Evolutionary conservation across 1,140 invertebrate genomes (phyloP), one percentile per base, ranked within the genome.

Genomic region (Neelides sp.): DNA sequence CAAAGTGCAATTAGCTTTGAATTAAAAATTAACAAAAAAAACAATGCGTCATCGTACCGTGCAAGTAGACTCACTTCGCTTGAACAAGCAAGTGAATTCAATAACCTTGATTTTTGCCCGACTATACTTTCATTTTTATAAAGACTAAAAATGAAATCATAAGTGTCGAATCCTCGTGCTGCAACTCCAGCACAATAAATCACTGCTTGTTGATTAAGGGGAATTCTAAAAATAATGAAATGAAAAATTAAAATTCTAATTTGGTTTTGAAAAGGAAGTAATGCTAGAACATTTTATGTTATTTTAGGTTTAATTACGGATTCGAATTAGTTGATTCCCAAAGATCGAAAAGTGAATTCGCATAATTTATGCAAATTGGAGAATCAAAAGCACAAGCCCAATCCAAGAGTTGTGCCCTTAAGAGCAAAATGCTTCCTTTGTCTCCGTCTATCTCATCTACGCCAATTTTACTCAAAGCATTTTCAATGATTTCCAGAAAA

Each of bases 381-480:
- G 22, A 24, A 4, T 39, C 40, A 10, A 54, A 37, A 20, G 30
- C 24, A 45, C 52, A 54, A 23, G 47, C 39, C 52, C 52, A 54
- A 5, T 5, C 39, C 10, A 49, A 27, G 26, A 54, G 36, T 24
- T 35, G 28, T 7, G 34, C 22, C 30, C 35, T 39, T 30, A 48
- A 49, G 44, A 43, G 8, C 15, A 48, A 24, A 4, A 19, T 23
- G 23, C 23, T 17, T 28, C 47, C 47, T 1, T 5, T 37, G 17
- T 48, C 47, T 15, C 28, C 47, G 1, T 2, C 4, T 2, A 5
- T 28, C 35, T 48, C 22, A 20, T 48, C 47, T 3, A 24, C 17
- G 19, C 47, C 47, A 1, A 48, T 48, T 20, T 2, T 13, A 12
- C 19, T 37, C 15, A 48, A 40, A 8, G 35, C 47, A 12, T 17